Base-by-base conservation (phyloP, 2,888 invertebrate species). In the Ceramica pisi region DNA sequence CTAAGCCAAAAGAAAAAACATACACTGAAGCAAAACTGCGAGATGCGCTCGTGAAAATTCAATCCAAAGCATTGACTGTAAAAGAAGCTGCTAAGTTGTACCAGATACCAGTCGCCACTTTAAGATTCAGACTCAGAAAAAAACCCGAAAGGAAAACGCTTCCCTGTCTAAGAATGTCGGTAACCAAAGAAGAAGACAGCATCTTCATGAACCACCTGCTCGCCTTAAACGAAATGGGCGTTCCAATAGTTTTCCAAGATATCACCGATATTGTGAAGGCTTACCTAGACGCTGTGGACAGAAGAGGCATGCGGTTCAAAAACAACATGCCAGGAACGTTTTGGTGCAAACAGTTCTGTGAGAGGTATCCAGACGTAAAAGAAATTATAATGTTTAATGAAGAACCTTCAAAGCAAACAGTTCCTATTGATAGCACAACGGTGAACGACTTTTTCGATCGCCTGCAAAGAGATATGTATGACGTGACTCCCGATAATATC, bases 381-480 rank as follows among this genome's bases (percentile, higher is more conserved):
- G 23, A 55, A 23, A 6, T 23, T 6, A 55, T 69, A 44, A 16
- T 19, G n/a, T 9, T 21, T 6, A 69, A 69, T 38, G 46, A 68
- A 16, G 16, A 55, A 0, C 8, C 6, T 0, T 14, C 44, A 26
- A 68, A 68, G 26, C 14, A 35, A 44, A 16, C 23, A 53, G 35
- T 46, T 46, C 16, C 35, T 16, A 46, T 68, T 44, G 53, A 68
- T 68, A 23, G 23, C 4, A 67, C 41, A 19, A 68, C 10, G 23
- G 67, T 68, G 2, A 68, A 68, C 23, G 53, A 53, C 67, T 68
- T 56, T n/a, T 68, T 68, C 44, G 68, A 68, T 68, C 69, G 68
- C 44, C 10, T 68, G 10, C 68, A 68, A 53, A 44, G 31, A 46
- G 69, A 55, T 19, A 16, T 55, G 44, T 19, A 16, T 16, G 44